Conservation (phyloP, 2,113 vertebrate species). For the Atlantisia rogersi region DNA sequence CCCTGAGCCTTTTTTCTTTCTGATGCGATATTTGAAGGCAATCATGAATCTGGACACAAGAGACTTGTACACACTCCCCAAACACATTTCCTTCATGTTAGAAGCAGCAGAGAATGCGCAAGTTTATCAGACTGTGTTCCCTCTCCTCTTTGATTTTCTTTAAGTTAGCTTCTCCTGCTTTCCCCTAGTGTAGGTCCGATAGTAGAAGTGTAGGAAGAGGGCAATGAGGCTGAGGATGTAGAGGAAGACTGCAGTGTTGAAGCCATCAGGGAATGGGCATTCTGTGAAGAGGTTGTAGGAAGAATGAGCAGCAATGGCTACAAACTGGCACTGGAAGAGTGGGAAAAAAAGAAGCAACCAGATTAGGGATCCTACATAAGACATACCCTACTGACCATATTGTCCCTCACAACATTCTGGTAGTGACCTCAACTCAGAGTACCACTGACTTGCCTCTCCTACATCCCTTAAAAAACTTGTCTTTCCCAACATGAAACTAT, state of each 20-base stretch:
- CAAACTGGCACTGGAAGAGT: constrained; percentile 75
- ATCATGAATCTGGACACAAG: not conserved
- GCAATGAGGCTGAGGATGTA: constrained; percentile 73
- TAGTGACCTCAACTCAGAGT: not conserved
- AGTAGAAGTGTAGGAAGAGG: constrained; percentile 76
- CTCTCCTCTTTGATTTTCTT: not conserved
- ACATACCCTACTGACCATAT: not conserved
- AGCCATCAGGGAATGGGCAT: constrained; percentile 65
- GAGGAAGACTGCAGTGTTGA: constrained; percentile 62
- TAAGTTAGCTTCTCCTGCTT: constrained; percentile 43
- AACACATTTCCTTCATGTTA: not conserved
- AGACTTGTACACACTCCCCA: not conserved
- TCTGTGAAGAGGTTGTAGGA: constrained; percentile 75
- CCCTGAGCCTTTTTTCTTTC: not conserved
- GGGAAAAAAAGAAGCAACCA: not conserved
- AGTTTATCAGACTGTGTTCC: not conserved
- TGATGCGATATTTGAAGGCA: not conserved
- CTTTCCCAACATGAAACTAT: not conserved
- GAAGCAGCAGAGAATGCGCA: not conserved
- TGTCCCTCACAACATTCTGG: not conserved
- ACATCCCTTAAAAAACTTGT: not conserved
- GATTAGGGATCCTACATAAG: not conserved
- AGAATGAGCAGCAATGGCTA: constrained; percentile 71
- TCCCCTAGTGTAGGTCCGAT: constrained; percentile 47
- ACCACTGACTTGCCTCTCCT: not conserved